These are phyloP conservation scores for Nothocercus nigrocapillus DNA, from an alignment of 2,113 vertebrate species.

Conservation along the genomic window DNA sequence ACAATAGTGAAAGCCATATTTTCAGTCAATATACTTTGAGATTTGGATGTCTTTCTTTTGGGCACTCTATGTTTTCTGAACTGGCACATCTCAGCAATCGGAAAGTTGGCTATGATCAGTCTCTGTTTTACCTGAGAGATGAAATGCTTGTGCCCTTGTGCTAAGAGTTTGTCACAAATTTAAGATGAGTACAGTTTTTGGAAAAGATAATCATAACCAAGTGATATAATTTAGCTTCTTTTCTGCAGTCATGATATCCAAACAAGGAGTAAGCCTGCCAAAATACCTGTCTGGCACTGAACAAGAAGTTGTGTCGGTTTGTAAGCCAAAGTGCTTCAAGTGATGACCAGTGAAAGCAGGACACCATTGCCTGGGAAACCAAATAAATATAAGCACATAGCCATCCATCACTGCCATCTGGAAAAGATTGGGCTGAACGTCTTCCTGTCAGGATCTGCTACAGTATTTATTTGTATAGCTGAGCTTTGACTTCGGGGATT, in stretches of 20 bases:
- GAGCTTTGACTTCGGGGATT: constrained; percentile 75
- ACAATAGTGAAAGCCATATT: constrained; percentile 27
- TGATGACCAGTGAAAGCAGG: constrained; percentile 75
- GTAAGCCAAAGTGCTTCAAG: constrained; percentile 70
- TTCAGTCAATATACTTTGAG: constrained; percentile 11
- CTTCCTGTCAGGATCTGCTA: constrained; percentile 83
- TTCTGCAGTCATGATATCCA: background rate
- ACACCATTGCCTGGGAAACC: constrained; percentile 84
- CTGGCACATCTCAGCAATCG: background rate
- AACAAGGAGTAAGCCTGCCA: constrained; percentile 25
- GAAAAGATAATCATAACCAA: background rate
- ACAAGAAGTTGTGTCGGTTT: background rate
- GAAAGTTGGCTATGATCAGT: background rate
- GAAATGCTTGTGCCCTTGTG: background rate
- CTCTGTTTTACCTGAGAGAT: background rate
- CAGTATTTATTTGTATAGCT: constrained; percentile 91
- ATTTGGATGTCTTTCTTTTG: constrained; percentile 16
- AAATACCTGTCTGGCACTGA: constrained; percentile 61
- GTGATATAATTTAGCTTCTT: background rate
- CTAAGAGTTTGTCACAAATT: background rate
- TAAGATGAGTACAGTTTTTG: background rate
- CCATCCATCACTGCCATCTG: constrained; percentile 94
- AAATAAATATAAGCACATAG: constrained; percentile 87
- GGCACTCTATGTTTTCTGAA: constrained; percentile 16
- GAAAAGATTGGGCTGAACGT: constrained; percentile 88